phyloP scores from a whole-genome alignment of 2,113 vertebrate genomes.

The Esox niger region DNA sequence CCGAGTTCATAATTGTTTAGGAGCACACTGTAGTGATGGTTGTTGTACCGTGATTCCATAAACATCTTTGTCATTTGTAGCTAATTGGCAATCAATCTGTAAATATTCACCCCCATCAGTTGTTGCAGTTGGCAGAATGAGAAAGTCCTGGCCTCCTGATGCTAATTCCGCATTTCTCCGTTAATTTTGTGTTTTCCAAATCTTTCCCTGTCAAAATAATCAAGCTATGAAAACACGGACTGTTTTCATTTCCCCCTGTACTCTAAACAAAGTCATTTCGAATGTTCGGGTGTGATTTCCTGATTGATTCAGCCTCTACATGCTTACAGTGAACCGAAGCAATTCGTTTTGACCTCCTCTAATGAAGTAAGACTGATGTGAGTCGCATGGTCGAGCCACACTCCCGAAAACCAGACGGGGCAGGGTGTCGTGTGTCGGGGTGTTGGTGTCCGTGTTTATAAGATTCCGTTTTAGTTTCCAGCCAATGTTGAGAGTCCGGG shows the following conservation, averaged over 20 bases:
- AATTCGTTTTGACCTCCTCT: slow-evolving; percentile 42
- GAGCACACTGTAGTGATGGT: too few species aligned
- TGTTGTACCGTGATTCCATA: too few species aligned
- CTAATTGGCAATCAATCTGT: background rate
- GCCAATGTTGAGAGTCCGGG: background rate
- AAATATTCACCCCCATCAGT: background rate
- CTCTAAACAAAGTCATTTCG: slow-evolving; percentile 38
- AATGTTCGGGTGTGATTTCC: background rate
- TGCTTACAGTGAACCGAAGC: slow-evolving; percentile 28
- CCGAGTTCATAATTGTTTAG: too few species aligned
- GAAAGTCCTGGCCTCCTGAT: background rate
- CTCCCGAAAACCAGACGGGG: slow-evolving; percentile 1
- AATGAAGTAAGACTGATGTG: slow-evolving; percentile 44
- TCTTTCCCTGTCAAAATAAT: background rate
- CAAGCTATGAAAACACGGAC: background rate
- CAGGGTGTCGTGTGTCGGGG: too few species aligned
- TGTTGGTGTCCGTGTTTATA: background rate
- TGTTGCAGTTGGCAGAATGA: too few species aligned
- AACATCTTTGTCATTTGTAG: too few species aligned
- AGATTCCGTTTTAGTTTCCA: background rate
- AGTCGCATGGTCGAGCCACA: slow-evolving; percentile 1
- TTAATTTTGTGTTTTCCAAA: background rate
- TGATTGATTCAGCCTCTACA: slow-evolving; percentile 35
- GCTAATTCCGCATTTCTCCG: background rate
- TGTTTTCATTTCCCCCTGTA: background rate